phyloP scores from a whole-genome alignment of 1,140 invertebrate species.

The Reticulitermes speratus region DNA sequence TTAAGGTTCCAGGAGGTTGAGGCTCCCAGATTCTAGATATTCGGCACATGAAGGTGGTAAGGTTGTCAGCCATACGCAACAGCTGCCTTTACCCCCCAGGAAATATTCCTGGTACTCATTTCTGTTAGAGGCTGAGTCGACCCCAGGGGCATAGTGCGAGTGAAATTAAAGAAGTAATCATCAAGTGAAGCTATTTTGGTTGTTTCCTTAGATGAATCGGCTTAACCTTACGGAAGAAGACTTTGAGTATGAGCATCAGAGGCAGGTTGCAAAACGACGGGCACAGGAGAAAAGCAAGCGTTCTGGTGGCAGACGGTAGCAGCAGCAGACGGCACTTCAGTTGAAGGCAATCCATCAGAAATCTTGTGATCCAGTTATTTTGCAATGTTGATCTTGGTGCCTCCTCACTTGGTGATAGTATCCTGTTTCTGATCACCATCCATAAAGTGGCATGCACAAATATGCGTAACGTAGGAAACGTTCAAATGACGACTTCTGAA shows the following conservation, averaged over 20 bases:
- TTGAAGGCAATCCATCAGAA: neutral
- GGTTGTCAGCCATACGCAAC: no score
- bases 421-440: neutral
- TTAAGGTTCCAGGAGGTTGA: no score
- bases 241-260: conserved; percentile 79
- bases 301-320: neutral
- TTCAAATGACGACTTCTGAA: neutral
- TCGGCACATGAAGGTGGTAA: no score
- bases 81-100: no score
- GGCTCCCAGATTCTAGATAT: no score
- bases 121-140: no score
- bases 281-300: conserved; percentile 5
- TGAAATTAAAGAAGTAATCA: no score
- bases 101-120: no score
- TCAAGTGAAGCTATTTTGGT: no score
- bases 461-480: neutral
- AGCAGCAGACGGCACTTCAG: neutral
- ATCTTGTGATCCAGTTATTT: neutral
- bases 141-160: no score
- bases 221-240: conserved; percentile 78
- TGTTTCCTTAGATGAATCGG: conserved; percentile 49
- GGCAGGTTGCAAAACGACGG: conserved; percentile 50
- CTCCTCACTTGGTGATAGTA: neutral
- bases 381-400: neutral
- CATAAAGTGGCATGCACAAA: neutral